Base-by-base conservation (phyloP, 2,113 vertebrate species). In the Bucco capensis region DNA sequence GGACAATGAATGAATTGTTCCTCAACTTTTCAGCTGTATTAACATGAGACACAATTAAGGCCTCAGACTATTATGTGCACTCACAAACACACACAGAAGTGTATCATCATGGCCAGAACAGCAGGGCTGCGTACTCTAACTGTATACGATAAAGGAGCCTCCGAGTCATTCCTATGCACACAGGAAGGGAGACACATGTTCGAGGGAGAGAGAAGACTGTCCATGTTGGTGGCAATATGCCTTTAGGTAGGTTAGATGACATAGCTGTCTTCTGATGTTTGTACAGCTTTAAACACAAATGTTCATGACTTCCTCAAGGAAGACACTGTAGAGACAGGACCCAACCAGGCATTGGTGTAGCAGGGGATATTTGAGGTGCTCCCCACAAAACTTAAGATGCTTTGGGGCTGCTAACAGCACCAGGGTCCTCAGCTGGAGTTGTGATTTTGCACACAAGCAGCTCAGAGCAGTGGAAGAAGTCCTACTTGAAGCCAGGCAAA, bases 1-100 rank as follows among this genome's bases (percentile, higher is more conserved):
- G 94, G 95, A 97, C 96, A 97, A 97, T 95, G 96, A 96, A 96
- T 86, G 95, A 94, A 97, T 97, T 98, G 97, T 98, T 97, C 93
- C 79, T 96, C 90, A 92, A 35, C 86, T 85, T 88, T 86, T 97
- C 72, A 93, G 79, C 84, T 91, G 78, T 69, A 65, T 86, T 74
- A 86, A 64, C 53, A 58, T 11, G 78, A 96, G 89, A 37, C 27
- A 91, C 92, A 96, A 86, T 95, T 92, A 94, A 92, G 66, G 92
- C 88, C 81, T 97, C 82, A 83, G 89, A 89, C 76, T 67, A 8
- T 81, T 82, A n/a, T 69, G 19, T 75, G 92, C 81, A 42, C 73
- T 92, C 56, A 19, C 42, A 44, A 18, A 7, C 47, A 17, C 10
- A 67, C 57, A 56, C n/a, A 31, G 40, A n/a, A 33, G 31, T 9